Conservation (phyloP, 2,113 vertebrate genomes). For the Austrofundulus limnaeus region DNA sequence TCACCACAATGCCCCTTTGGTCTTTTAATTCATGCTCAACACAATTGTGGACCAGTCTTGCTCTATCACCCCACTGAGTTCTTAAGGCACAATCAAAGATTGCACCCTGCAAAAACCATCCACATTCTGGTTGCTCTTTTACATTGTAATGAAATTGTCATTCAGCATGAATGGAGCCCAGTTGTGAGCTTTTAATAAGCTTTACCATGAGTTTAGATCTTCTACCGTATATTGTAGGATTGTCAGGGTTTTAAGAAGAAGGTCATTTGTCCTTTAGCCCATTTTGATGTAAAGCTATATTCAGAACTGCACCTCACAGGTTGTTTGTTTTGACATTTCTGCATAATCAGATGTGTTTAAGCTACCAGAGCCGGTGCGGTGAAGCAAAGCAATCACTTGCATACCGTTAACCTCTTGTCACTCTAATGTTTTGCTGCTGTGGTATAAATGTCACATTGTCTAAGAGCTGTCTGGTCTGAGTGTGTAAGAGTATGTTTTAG, state of each 20-base stretch:
- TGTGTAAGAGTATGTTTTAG: conserved; percentile 37
- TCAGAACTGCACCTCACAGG: not conserved
- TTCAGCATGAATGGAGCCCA: no score
- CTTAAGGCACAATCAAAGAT: no score
- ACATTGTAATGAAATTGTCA: no score
- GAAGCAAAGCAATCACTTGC: conserved; percentile 29
- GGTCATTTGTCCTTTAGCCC: not conserved
- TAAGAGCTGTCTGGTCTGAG: conserved; percentile 10
- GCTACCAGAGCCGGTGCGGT: conserved; percentile 25
- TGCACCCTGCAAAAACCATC: no score
- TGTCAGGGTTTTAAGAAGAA: conserved; percentile 22
- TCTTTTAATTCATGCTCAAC: no score
- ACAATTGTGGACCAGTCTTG: no score
- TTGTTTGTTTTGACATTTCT: conserved; percentile 34
- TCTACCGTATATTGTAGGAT: not conserved
- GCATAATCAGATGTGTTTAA: conserved; percentile 46
- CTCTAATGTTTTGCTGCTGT: conserved; percentile 4
- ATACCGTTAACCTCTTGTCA: conserved; percentile 33
- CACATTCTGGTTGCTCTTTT: no score
- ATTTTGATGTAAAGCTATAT: conserved; percentile 30
- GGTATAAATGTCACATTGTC: conserved; percentile 11
- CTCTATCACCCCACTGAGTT: no score
- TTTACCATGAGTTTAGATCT: not conserved
- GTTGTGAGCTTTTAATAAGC: no score
- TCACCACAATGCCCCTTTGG: no score